Base-by-base conservation (phyloP, 2,888 invertebrate genomes). In the Plusia festucae region DNA sequence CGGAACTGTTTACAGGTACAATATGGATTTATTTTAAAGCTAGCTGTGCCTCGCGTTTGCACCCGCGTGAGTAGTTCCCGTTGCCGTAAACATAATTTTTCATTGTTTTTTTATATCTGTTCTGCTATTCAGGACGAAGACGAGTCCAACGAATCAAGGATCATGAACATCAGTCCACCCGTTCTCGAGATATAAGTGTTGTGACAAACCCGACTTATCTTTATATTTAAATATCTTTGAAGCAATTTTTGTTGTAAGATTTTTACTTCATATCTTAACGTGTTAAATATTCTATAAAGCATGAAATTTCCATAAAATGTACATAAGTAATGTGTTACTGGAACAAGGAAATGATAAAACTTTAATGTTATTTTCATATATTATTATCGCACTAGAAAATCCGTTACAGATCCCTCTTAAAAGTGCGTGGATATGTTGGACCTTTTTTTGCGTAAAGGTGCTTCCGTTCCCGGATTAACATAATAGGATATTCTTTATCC, bases 401-500 rank as follows among this genome's bases (percentile, higher is more conserved):
- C 80, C 79, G 78, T 82, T 74, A 85, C 71, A 76, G 66, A 80
- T 79, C 79, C 82, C 82, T 81, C 75, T 83, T 77, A 81, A 84
- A 84, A 82, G 82, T 81, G 81, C 80, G 81, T 79, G 77, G 82
- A 83, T 85, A 83, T 76, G 73, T 82, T 78, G 82, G 73, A 81
- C 82, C 83, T 86, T 85, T 85, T n/a, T 82, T 83, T 80, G 73
- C 75, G 79, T 70, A 72, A 85, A 83, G 83, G 82, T 85, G 78
- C 78, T 81, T 84, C 82, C 75, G 78, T 77, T 80, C 78, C 82
- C 82, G 77, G 83, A 88, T 87, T 87, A 85, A 88, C 85, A 87
- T 88, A 88, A 88, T 88, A 85, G 86, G 86, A 85, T 86, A 87
- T 88, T 85, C 86, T 85, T 85, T 87, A 87, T 85, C 84, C 82